Percentiles rank a stretch among this genome's conserved stretches.
These are phyloP conservation scores for Stegodyphus dumicola DNA, from an alignment of 1,140 invertebrate species.

Conservation along the genomic window DNA sequence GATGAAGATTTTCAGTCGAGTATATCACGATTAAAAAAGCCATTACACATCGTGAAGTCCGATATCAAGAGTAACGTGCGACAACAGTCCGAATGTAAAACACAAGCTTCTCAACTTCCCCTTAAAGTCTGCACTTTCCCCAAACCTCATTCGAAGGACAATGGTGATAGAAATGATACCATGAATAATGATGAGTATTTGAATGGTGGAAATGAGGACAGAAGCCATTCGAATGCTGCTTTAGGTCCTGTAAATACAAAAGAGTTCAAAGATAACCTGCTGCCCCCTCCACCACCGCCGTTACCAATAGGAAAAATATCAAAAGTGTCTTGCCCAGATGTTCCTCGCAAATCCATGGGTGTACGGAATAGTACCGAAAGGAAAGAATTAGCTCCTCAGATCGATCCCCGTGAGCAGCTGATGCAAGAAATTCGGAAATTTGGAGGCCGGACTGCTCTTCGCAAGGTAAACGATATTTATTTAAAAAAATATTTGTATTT, in stretches of 20 bases:
- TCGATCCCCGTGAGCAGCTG: conserved; percentile 50
- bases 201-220: background rate
- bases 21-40: background rate
- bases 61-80: background rate
- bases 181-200: background rate
- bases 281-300: conserved; percentile 45
- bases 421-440: conserved; percentile 61
- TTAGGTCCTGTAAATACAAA: background rate
- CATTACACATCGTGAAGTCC: background rate
- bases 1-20: background rate
- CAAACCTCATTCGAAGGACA: background rate
- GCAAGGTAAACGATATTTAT: conserved; percentile 40
- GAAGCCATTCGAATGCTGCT: background rate
- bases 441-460: conserved; percentile 48
- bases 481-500: too few relatives aligned
- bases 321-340: background rate
- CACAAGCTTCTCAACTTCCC: background rate
- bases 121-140: conserved; percentile 8
- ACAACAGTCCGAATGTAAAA: background rate
- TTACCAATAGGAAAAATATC: background rate
- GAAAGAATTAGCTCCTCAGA: conserved; percentile 1
- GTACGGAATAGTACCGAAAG: background rate
- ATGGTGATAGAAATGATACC: background rate
- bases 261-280: background rate
- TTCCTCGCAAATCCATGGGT: background rate